Evolutionary conservation across 2,888 invertebrate genomes (phyloP), one percentile per base, ranked within the genome.

Genomic region (Timema podura): DNA sequence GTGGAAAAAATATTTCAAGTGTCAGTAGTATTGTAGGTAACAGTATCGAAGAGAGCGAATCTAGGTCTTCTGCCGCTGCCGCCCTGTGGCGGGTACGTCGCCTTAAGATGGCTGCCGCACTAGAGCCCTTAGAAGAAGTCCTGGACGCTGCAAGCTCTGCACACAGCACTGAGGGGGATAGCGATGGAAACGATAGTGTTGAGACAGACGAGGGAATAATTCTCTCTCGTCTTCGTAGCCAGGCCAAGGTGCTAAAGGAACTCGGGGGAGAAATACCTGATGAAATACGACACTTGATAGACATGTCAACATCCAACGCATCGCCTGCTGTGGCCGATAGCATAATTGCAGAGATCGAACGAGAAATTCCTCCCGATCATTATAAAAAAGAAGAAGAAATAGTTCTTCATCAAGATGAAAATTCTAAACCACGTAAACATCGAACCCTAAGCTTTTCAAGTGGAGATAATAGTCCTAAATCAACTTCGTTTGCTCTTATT

Each of bases 171-270:
- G 64, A 68, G 30, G 51, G 57, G 8, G 68, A 68, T 15, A 68
- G 54, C 10, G 67, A 69, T 51, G 71, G 48, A 30, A 69, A 54
- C 51, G 71, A 57, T 44, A 69, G 67, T 64, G 74, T 72, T 30
- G 74, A 73, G 11, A 83, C 84, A 82, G 83, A 81, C 70, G 83
- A 84, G 83, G 84, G 83, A 82, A 83, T 83, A 81, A 85, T 86
- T 81, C 83, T 86, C 82, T 83, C 79, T 71, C 79, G 78, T 75
- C 75, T 86, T 51, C 84, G 83, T 77, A 82, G 83, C 70, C 84
- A 85, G 79, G 85, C 85, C 0, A 83, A 82, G 74, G 74, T 85
- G 47, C 76, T 86, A 70, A 84, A 85, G 76, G 84, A 84, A 74
- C 78, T 86, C 0, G 86, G 85, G 0, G 85, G 85, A 0, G 83